Conservation (phyloP, 2,113 vertebrate genomes). For the Tachuris rubrigastra region DNA sequence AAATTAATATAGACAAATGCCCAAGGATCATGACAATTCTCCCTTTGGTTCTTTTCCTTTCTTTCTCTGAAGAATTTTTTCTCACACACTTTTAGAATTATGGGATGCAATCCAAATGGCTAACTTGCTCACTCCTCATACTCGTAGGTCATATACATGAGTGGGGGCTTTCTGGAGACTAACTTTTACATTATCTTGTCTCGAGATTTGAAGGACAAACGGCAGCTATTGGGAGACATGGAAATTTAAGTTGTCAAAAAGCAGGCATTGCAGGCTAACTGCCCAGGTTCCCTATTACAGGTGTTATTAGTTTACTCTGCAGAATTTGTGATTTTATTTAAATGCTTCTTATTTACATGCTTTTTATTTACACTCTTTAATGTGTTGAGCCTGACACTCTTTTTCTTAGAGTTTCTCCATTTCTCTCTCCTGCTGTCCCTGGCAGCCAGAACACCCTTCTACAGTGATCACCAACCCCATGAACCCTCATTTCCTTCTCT, state of each 20-base stretch:
- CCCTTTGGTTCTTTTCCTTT: background rate
- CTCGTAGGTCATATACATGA: background rate
- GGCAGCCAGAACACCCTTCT: background rate
- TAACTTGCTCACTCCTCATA: background rate
- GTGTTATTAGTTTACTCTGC: background rate
- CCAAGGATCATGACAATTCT: background rate
- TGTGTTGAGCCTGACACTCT: background rate
- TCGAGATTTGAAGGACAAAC: background rate
- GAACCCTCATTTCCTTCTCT: background rate
- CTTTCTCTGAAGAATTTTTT: background rate
- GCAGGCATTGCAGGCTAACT: background rate
- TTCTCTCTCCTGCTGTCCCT: background rate
- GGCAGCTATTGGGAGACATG: fast-evolving
- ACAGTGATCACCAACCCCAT: fast-evolving
- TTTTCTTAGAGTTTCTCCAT: background rate
- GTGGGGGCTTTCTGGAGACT: background rate
- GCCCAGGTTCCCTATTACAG: background rate
- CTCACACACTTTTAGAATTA: background rate
- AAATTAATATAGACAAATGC: background rate
- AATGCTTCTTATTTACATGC: fast-evolving
- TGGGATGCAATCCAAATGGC: background rate
- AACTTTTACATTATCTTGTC: background rate
- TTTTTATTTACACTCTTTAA: background rate
- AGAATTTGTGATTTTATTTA: background rate
- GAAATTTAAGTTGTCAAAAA: background rate